Base-by-base conservation (phyloP, 2,113 vertebrate species). In the Pachyramphus minor region DNA sequence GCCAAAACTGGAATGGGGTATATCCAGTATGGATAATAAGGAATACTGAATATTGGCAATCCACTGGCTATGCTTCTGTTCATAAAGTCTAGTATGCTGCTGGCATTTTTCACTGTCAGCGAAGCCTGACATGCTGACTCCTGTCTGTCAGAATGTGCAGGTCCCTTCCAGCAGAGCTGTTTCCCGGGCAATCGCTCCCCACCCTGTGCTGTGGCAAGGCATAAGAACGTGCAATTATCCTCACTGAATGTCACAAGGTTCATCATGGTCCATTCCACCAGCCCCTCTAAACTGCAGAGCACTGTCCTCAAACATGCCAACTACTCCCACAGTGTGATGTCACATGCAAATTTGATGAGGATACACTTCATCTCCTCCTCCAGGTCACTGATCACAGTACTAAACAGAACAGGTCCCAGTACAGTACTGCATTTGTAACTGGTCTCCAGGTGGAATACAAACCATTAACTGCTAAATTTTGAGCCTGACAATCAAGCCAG, bases 61-160 rank as follows among this genome's bases (percentile, higher is more conserved):
- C 39, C 31, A 25, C 47, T 25, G 60, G 31, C 37, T 58, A 5
- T 28, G 27, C 41, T 47, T 17, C 39, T 77, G 45, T 17, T 63
- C 14, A 14, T 31, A 17, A 83, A 58, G 17, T 39, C 62, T 2
- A 23, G 24, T 3, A 5, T 6, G 44, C 37, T 39, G 35, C 53
- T 24, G 55, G 49, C 27, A 25, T 53, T 75, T 78, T 67, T 23
- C 67, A 15, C 31, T 13, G n/a, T 6, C 49, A 47, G 69, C 10
- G 41, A 39, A 66, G n/a, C 62, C 59, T 49, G 42, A 35, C 2
- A 2, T 1, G 41, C 58, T 76, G 67, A 39, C 41, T 47, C 16
- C 7, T 0, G 0, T 24, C 45, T 45, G 73, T 8, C 76, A 60
- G 59, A 37, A 55, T 0, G 4, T 2, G 9, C 3, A 1, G 39